A percentile compares a stretch with the other conserved stretches of the same genome.
Evolutionary conservation across 2,797 vertebrate genomes (phyloP).

Genomic region (Chanos chanos): DNA sequence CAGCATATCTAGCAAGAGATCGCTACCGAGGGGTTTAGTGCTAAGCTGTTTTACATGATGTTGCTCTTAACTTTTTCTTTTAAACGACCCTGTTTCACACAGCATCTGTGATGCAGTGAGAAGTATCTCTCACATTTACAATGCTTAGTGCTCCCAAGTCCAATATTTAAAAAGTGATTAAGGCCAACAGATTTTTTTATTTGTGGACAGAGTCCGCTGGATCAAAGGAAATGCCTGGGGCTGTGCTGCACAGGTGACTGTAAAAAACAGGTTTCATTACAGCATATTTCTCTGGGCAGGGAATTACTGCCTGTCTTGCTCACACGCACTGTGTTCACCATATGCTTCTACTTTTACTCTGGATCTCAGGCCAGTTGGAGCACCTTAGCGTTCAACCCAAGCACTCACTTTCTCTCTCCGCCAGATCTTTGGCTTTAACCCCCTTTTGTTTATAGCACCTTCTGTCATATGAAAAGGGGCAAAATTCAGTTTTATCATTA

Average conservation of each 20-base stretch:
- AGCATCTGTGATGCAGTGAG: slow-evolving; percentile 40
- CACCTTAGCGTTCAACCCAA: slow-evolving; percentile 34
- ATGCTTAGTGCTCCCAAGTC: slow-evolving; percentile 44
- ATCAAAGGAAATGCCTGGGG: slow-evolving; percentile 61
- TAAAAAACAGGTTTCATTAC: slow-evolving; percentile 64
- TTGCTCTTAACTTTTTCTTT: slow-evolving; percentile 48
- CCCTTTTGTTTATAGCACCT: slow-evolving; percentile 26
- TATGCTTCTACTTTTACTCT: slow-evolving; percentile 61
- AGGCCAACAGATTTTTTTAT: slow-evolving; percentile 55
- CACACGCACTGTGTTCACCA: slow-evolving; percentile 51
- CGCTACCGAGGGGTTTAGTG: slow-evolving; percentile 23
- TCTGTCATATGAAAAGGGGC: slow-evolving; percentile 20
- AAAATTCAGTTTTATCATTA: slow-evolving; percentile 16
- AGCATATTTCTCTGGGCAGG: slow-evolving; percentile 45
- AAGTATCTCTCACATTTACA: slow-evolving; percentile 53
- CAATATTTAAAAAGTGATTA: slow-evolving; percentile 45
- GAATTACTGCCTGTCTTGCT: slow-evolving; percentile 42
- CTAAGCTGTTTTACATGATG: slow-evolving; percentile 35
- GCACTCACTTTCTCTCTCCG: slow-evolving; percentile 23
- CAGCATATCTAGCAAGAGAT: slow-evolving; percentile 20
- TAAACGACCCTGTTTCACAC: slow-evolving; percentile 39
- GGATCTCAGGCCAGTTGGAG: slow-evolving; percentile 53
- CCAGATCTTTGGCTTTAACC: slow-evolving; percentile 40
- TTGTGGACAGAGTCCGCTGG: slow-evolving; percentile 37
- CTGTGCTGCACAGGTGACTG: slow-evolving; percentile 62